Evolutionary conservation across 2,113 vertebrate species (phyloP).

Genomic region (Psammodynastes pulverulentus): DNA sequence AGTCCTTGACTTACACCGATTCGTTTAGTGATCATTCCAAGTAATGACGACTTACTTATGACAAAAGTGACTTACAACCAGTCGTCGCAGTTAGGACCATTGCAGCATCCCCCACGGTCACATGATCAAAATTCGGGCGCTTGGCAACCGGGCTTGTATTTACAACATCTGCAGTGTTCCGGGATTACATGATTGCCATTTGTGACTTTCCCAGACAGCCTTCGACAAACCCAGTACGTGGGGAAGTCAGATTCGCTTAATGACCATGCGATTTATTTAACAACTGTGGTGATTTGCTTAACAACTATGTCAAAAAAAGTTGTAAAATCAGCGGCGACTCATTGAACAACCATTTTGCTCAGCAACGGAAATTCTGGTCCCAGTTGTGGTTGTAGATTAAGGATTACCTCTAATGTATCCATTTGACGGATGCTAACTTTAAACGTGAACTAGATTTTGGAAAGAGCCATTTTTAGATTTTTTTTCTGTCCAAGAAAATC

Average conservation of each 20-base stretch:
- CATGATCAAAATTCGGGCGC: background rate
- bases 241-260: background rate
- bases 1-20: background rate
- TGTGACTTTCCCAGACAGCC: background rate
- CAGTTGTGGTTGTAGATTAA: background rate
- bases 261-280: background rate
- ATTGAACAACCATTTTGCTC: background rate
- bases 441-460: background rate
- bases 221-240: background rate
- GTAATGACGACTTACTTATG: background rate
- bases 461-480: background rate
- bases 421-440: background rate
- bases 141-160: background rate
- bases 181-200: background rate
- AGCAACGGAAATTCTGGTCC: background rate
- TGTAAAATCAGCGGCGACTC: background rate
- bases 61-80: background rate
- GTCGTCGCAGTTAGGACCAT: fast-evolving
- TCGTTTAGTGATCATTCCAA: background rate
- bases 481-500: background rate
- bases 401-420: background rate
- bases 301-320: background rate
- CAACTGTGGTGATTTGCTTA: background rate
- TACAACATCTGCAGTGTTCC: background rate
- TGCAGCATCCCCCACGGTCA: background rate